Base-by-base conservation (phyloP, 2,113 vertebrate genomes). In the Syrrhaptes paradoxus region DNA sequence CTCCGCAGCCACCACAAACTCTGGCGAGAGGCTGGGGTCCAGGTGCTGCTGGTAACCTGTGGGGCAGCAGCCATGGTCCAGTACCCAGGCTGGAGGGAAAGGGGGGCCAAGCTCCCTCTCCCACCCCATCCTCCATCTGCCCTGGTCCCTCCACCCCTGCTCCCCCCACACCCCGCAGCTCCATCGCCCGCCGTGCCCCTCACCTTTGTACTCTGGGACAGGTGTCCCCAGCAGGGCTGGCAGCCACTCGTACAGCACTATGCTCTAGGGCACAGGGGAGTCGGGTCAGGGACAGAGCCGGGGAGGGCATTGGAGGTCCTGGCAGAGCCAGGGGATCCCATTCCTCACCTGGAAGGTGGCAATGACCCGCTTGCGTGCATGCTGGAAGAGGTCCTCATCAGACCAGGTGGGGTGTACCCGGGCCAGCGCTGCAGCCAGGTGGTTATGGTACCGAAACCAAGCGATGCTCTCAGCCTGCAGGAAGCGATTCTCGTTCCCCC, bases 381-480 rank as follows among this genome's bases (percentile, higher is more conserved):
- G 98, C 95, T 99, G 99, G 97, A 99, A 99, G 87, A 99, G 95
- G 82, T 98, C 98, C 94, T 99, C 99, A 49, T 99, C 99, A 0
- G 98, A 98, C 99, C 99, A 99, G 48, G 24, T 48, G 9, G 98
- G 98, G 71, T 99, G 96, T 34, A 84, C 4, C 78, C 51, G 28
- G 13, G 98, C 96, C 87, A 99, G 91, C 22, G 12, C 59, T 38
- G 73, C 18, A 17, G 99, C 99, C 16, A 98, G 67, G 59, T 98
- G 77, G 97, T 99, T 99, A 98, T 99, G 99, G 98, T 99, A 99
- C 74, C 99, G 98, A 97, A 99, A 99, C 99, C 99, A 99, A 78
- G 98, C 96, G 26, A 99, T 98, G 86, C 98, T 98, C 89, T 98
- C 97, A 16, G 99, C 99, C 97, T 98, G 98, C 19, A 98, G 98